Evolutionary conservation across 1,140 invertebrate species (phyloP), one percentile per base, ranked within the genome.

Genomic region (Drosophila truncata): DNA sequence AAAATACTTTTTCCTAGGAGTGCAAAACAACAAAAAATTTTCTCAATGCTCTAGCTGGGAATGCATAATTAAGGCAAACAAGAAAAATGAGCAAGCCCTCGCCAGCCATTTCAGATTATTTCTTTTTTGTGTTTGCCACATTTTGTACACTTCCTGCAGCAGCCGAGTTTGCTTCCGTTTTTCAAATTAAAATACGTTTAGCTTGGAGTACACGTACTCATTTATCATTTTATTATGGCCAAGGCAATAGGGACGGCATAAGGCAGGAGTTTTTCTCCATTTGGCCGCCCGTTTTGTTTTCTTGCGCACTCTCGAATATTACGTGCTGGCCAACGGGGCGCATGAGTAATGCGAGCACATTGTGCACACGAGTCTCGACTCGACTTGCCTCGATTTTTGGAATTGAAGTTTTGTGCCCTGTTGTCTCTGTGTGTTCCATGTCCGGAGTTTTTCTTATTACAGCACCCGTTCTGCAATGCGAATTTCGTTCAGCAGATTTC

Each of bases 191-290:
- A 87, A 80, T 71, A 63, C 80, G 72, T 67, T 80, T 61, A 74
- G 63, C 71, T 82, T 59, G 62, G 81, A 61, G 66, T 57, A 46
- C 80, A 77, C 71, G 63, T 77, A 80, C 74, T 61, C 80, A 74
- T 88, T 88, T 81, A 80, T 84, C 81, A 84, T 84, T 84, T 83
- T 80, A 83, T 80, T 80, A 76, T 72, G 64, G 42, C 50, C 27
- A 54, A 42, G 66, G 39, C 35, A 41, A 64, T 16, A 16, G 6
- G 23, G 35, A 63, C 11, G 33, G 65, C 60, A 60, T 29, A 61
- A 61, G 59, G 59, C 41, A 46, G 61, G 42, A 57, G 63, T 39
- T 59, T 50, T 54, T 35, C 61, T 29, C 52, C 52, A 27, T 31
- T 78, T 41, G 64, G 57, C 41, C 31, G 57, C 41, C 31, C 35